A percentile compares a stretch with the other conserved stretches of the same genome.
Conservation (phyloP, 64 coral and sea anemone genomes). For the Platygyra sinensis region DNA sequence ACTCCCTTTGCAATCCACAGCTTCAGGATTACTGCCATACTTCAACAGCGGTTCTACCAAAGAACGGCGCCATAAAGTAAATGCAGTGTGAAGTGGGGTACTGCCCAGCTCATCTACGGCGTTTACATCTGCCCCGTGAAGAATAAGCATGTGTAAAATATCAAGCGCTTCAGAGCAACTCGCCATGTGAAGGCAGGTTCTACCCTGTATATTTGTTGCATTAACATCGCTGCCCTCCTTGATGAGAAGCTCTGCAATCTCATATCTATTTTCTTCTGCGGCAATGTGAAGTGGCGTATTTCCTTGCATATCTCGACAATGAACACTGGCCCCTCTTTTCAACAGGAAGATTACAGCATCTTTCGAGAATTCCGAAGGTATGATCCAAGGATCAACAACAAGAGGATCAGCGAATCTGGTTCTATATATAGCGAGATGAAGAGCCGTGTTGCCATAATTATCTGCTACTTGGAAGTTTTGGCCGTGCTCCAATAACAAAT, state of each 20-base stretch:
- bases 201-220: not conserved
- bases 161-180: not conserved
- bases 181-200: constrained; percentile 27
- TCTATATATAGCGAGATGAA: constrained; percentile 33
- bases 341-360: not conserved
- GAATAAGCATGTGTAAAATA: not conserved
- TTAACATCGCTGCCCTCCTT: constrained; percentile 26
- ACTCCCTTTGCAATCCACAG: not conserved
- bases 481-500: not conserved
- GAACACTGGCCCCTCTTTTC: constrained; percentile 23
- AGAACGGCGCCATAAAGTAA: not conserved
- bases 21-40: not conserved
- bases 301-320: constrained; percentile 15
- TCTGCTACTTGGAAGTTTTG: not conserved
- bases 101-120: not conserved
- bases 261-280: not conserved
- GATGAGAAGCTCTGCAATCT: not conserved
- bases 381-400: not conserved
- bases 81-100: constrained; percentile 9
- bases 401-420: no score
- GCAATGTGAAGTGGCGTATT: constrained; percentile 51
- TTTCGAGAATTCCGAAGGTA: no score
- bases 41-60: not conserved
- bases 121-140: not conserved
- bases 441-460: constrained; percentile 22